These are phyloP conservation scores for Brachionus plicatilis DNA, from an alignment of 1,140 invertebrate genomes.

Conservation along the genomic window DNA sequence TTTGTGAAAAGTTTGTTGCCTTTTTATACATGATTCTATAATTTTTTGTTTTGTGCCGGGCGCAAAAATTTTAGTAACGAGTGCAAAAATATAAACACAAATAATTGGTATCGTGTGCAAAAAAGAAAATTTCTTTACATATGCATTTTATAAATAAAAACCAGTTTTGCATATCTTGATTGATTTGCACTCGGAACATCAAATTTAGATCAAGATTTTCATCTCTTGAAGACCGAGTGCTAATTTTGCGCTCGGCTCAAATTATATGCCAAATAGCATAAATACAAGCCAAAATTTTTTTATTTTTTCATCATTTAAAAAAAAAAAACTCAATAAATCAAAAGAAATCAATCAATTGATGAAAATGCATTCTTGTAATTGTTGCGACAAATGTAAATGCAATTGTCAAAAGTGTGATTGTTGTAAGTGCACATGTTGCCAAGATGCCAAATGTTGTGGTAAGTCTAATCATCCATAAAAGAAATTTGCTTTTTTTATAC, in stretches of 20 bases:
- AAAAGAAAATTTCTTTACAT: background rate
- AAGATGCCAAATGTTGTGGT: constrained; percentile 19
- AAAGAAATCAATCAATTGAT: background rate
- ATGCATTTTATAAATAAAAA: background rate
- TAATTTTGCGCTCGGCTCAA: background rate
- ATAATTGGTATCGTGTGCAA: background rate
- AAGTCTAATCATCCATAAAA: background rate
- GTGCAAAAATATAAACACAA: constrained; percentile 5
- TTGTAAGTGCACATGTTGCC: constrained; percentile 18
- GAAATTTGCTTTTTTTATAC: background rate
- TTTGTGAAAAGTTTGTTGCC: background rate
- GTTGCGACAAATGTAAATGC: constrained; percentile 35
- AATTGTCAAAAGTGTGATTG: constrained; percentile 23
- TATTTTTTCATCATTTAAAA: background rate
- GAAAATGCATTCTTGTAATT: background rate
- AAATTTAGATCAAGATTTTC: background rate
- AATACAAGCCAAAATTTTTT: background rate
- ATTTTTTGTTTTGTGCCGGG: background rate
- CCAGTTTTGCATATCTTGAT: background rate
- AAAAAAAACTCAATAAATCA: background rate
- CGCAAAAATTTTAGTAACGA: constrained; percentile 1
- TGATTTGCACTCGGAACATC: background rate
- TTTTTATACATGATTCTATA: constrained; percentile 6
- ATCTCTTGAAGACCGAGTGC: background rate
- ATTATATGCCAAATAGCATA: background rate